Base-by-base conservation (phyloP, 2,113 vertebrate species). In the Telmatochromis brachygnathus region DNA sequence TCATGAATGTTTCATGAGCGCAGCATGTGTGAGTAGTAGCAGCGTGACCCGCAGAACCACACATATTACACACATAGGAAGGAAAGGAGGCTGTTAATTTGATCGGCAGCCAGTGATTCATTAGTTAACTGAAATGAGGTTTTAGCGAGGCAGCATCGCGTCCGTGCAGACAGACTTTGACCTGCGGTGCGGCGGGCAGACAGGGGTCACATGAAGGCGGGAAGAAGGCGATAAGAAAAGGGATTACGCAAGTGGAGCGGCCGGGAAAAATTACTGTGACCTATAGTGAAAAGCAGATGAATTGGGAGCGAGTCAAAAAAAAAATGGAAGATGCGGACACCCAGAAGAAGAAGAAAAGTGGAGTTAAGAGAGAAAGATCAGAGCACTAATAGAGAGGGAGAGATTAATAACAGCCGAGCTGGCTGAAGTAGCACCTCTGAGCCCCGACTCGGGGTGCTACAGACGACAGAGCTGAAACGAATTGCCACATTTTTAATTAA, bases 401-500 rank as follows among this genome's bases (percentile, higher is more conserved):
- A 90, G 93, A 93, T 91, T 90, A 90, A 94, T 92, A 93, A 89
- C 84, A 86, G 91, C 62, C 82, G 83, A 89, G 60, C 68, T 86
- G 77, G 89, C 84, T 68, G 88, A 94, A 94, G 94, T 92, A 91
- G 88, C 93, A 93, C 89, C 91, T 88, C 60, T 39, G 81, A 86
- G 92, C 85, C 82, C 85, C 14, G 65, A 89, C 88, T 93, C 86
- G 79, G 58, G 88, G 45, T 88, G 92, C 82, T 60, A 56, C 84
- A 91, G 88, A 89, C 62, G 83, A 91, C 65, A 17, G 88, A 84
- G 85, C 88, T 42, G 84, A 92, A 92, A 94, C 88, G 37, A 93
- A 95, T 94, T 86, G 88, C 87, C 92, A 91, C 92, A 82, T 94
- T 94, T 94, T 94, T 95, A 95, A 95, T 96, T 91, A 95, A 95